phyloP scores from a whole-genome alignment of 2,888 invertebrate genomes.

The Euzophera pinguis region DNA sequence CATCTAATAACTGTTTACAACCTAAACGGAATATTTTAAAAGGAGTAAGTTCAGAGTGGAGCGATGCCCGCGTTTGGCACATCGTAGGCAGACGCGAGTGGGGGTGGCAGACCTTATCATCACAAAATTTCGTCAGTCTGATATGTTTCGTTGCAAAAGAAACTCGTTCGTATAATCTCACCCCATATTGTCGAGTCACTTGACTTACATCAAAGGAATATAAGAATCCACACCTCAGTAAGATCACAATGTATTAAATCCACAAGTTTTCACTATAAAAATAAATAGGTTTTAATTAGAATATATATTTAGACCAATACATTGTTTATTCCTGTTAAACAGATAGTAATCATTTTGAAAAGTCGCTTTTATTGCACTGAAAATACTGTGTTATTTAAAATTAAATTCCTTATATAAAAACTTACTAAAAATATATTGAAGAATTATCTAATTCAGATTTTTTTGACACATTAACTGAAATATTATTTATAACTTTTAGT shows the following conservation, averaged over 20 bases:
- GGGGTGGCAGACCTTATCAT: constrained; percentile 3
- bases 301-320: constrained; percentile 18
- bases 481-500: background rate
- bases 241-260: constrained; percentile 18
- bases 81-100: constrained; percentile 17
- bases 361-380: constrained; percentile 2
- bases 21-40: constrained; percentile 64
- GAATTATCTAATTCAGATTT: constrained; percentile 34
- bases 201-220: constrained; percentile 13
- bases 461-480: background rate
- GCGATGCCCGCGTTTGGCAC: constrained; percentile 59
- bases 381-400: constrained; percentile 21
- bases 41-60: constrained; percentile 33
- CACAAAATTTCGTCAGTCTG: constrained; percentile 22
- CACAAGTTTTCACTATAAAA: constrained; percentile 35
- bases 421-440: constrained; percentile 31
- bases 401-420: constrained; percentile 50
- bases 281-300: constrained; percentile 42
- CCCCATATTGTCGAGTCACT: constrained; percentile 36
- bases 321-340: constrained; percentile 11
- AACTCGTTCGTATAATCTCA: constrained; percentile 17
- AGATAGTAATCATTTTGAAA: background rate
- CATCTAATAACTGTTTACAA: constrained; percentile 64
- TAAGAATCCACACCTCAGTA: constrained; percentile 18
- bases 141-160: constrained; percentile 42